Conservation (phyloP, 2,113 vertebrate genomes). For the Paraplagusia blochii region DNA sequence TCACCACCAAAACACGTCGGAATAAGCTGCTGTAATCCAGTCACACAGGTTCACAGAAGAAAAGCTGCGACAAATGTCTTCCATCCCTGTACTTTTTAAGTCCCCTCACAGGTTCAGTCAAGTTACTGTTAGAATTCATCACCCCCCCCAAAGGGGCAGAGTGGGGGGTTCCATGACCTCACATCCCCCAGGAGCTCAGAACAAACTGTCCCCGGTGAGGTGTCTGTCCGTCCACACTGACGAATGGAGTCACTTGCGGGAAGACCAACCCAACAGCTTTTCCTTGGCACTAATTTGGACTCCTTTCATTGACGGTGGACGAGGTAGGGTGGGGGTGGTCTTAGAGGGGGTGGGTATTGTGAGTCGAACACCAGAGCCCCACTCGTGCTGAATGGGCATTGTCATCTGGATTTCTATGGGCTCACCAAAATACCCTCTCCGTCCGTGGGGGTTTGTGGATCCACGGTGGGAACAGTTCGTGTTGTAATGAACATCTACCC, state of each 20-base stretch:
- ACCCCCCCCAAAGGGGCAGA: too few species aligned
- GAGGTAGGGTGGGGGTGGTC: conserved; percentile 30
- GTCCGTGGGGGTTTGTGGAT: conserved; percentile 61
- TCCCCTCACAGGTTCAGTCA: neutral
- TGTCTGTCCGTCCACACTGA: conserved; percentile 6
- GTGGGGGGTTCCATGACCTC: too few species aligned
- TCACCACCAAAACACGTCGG: conserved; percentile 65
- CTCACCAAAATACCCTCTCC: conserved; percentile 72
- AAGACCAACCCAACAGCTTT: conserved; percentile 56
- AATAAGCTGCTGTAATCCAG: conserved; percentile 67
- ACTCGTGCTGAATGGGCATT: conserved; percentile 72
- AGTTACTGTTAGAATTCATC: too few species aligned
- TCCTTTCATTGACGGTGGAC: conserved; percentile 50
- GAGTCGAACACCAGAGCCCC: conserved; percentile 68
- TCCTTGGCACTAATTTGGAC: conserved; percentile 50
- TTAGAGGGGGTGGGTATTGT: conserved; percentile 53
- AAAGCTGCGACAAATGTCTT: conserved; percentile 16
- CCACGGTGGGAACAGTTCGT: conserved; percentile 50
- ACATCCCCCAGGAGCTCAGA: too few species aligned
- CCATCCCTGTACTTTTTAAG: neutral
- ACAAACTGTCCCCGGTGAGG: conserved; percentile 14
- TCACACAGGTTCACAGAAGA: conserved; percentile 43
- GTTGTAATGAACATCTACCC: conserved; percentile 38
- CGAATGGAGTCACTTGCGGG: conserved; percentile 50
- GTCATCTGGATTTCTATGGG: conserved; percentile 76